Percentiles rank a stretch among this genome's conserved stretches.
Evolutionary conservation across 2,113 vertebrate species (phyloP).

Genomic region (Budorcas taxicolor): DNA sequence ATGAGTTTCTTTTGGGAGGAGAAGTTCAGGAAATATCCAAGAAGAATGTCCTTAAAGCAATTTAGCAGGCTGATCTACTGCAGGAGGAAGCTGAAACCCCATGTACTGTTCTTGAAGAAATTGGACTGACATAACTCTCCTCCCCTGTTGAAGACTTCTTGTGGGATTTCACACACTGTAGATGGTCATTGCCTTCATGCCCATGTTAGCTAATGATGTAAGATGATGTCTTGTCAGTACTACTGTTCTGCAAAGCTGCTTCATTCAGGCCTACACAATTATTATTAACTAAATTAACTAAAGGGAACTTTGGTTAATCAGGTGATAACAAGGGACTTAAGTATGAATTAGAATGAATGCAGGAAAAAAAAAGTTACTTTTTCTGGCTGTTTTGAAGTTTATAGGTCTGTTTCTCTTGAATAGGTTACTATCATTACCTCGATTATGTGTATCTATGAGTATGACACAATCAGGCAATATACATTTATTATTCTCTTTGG

Average conservation of each 20-base stretch:
- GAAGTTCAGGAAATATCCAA: neutral
- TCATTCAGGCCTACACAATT: slow-evolving; percentile 77
- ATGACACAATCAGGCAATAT: slow-evolving; percentile 33
- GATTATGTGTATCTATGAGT: slow-evolving; percentile 26
- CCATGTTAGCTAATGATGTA: slow-evolving; percentile 85
- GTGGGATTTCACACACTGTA: slow-evolving; percentile 81
- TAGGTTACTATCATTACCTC: neutral
- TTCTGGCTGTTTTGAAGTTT: slow-evolving; percentile 58
- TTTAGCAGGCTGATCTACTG: neutral
- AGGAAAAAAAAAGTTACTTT: slow-evolving; percentile 14
- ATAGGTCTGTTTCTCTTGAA: slow-evolving; percentile 40
- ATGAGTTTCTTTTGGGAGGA: neutral
- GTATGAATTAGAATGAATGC: slow-evolving; percentile 45
- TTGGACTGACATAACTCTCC: slow-evolving; percentile 93
- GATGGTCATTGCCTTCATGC: slow-evolving; percentile 85
- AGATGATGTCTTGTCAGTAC: slow-evolving; percentile 85
- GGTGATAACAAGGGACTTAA: slow-evolving; percentile 69
- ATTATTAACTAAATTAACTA: slow-evolving; percentile 8
- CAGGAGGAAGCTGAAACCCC: slow-evolving; percentile 93
- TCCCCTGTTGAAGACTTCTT: slow-evolving; percentile 76
- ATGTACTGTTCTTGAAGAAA: slow-evolving; percentile 97
- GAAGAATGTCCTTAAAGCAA: neutral
- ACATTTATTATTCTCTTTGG: slow-evolving; percentile 41
- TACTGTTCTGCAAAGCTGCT: slow-evolving; percentile 85
- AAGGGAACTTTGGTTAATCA: slow-evolving; percentile 66